Evolutionary conservation across 2,797 vertebrate genomes (phyloP).

Genomic region (Centropyge bicolor): DNA sequence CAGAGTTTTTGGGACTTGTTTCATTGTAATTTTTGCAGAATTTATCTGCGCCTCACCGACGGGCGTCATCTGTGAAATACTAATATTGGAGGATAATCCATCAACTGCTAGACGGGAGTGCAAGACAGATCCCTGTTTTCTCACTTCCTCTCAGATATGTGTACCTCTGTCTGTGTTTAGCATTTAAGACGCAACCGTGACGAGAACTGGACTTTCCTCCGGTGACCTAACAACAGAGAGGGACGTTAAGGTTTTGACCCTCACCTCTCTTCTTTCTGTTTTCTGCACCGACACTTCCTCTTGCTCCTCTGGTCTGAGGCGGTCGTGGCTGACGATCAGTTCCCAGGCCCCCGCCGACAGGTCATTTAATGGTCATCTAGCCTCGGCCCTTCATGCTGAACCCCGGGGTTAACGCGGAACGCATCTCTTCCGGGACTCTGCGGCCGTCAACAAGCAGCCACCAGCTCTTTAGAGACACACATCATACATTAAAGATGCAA

Average conservation of each 20-base stretch:
- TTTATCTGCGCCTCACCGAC: slow-evolving; percentile 3
- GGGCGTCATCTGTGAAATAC: slow-evolving; percentile 6
- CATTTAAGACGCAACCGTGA: slow-evolving; percentile 46
- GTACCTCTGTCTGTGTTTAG: slow-evolving; percentile 35
- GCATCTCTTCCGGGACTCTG: slow-evolving; percentile 60
- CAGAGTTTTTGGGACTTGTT: neutral
- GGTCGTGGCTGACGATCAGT: slow-evolving; percentile 34
- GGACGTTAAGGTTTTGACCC: slow-evolving; percentile 42
- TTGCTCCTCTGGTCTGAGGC: slow-evolving; percentile 28
- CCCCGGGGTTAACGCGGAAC: slow-evolving; percentile 74
- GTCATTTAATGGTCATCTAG: slow-evolving; percentile 77
- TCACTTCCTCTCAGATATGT: slow-evolving; percentile 46
- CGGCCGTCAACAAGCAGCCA: slow-evolving; percentile 32
- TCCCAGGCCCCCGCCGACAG: slow-evolving; percentile 80
- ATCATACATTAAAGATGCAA: slow-evolving; percentile 7
- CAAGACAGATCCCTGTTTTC: slow-evolving; percentile 16
- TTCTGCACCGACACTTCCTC: slow-evolving; percentile 33
- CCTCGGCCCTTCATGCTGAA: slow-evolving; percentile 70
- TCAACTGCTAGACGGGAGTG: slow-evolving; percentile 9
- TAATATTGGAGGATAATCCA: slow-evolving; percentile 16
- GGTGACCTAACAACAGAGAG: slow-evolving; percentile 46
- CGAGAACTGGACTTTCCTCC: slow-evolving; percentile 43
- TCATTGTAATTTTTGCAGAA: neutral
- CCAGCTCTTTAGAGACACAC: slow-evolving; percentile 22
- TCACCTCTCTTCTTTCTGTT: slow-evolving; percentile 30